Evolutionary conservation across 64 coral and sea anemone genomes (phyloP).

Genomic region (Stichodactyla mertensii): DNA sequence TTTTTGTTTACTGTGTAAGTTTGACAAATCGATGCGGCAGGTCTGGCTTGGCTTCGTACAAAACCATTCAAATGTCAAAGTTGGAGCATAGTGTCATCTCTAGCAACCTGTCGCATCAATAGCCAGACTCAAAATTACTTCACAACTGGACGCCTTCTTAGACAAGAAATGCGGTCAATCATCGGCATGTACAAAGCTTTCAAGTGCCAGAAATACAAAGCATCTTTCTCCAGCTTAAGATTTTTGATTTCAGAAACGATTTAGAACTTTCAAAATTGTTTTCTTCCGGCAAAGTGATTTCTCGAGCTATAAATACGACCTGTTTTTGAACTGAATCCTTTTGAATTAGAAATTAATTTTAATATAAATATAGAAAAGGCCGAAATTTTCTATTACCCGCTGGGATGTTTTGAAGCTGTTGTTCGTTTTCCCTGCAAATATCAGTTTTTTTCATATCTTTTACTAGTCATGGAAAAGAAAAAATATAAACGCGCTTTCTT

Average conservation of each 20-base stretch:
- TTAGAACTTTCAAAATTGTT: too few relatives aligned
- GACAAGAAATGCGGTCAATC: background rate
- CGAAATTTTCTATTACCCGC: background rate
- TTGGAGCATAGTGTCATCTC: background rate
- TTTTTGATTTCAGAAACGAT: background rate
- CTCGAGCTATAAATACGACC: background rate
- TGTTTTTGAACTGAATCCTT: background rate
- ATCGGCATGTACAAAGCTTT: slow-evolving; percentile 5
- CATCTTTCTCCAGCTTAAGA: background rate
- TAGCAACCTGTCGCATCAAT: background rate
- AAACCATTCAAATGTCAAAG: slow-evolving; percentile 3
- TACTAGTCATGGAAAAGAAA: too few relatives aligned
- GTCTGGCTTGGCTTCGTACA: background rate
- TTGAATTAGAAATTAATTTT: background rate
- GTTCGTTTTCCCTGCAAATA: background rate
- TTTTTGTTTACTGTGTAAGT: background rate
- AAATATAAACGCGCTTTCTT: background rate
- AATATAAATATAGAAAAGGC: background rate
- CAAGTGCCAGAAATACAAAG: background rate
- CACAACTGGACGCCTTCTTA: background rate
- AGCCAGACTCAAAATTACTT: background rate
- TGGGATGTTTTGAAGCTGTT: background rate
- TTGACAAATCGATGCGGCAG: background rate
- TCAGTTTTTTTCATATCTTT: background rate
- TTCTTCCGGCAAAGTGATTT: background rate